Evolutionary conservation across 2,113 vertebrate species (phyloP).

Genomic region (Cavia porcellus): DNA sequence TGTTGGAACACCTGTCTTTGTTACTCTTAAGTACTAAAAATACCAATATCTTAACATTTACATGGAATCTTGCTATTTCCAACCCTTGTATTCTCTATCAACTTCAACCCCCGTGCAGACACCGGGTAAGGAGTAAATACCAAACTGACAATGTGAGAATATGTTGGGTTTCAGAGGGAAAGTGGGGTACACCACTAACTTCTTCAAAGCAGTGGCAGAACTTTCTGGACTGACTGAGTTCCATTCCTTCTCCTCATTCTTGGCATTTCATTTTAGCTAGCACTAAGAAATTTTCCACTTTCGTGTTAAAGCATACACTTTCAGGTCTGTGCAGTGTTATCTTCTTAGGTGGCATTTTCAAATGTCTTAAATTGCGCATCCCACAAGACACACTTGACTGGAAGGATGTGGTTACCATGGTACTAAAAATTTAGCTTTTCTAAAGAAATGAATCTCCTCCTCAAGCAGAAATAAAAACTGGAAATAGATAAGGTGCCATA

Average conservation of each 20-base stretch:
- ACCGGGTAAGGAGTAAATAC: background rate
- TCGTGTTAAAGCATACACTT: constrained; percentile 35
- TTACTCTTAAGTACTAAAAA: background rate
- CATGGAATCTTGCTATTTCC: background rate
- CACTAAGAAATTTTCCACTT: background rate
- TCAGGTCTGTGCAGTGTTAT: constrained; percentile 61
- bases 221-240: background rate
- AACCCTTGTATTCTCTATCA: background rate
- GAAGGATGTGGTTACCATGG: constrained; percentile 80
- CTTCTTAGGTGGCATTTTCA: constrained; percentile 81
- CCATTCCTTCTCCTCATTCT: background rate
- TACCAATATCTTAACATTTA: background rate
- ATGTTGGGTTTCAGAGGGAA: background rate
- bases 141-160: background rate
- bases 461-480: constrained; percentile 66
- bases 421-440: constrained; percentile 64
- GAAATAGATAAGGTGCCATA: constrained; percentile 70
- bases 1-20: fast-evolving
- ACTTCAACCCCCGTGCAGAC: background rate
- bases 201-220: background rate
- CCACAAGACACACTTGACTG: constrained; percentile 56
- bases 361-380: constrained; percentile 78
- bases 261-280: constrained; percentile 64
- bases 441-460: constrained; percentile 56
- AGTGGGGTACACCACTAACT: background rate